Evolutionary conservation across 2,888 invertebrate species (phyloP).

Genomic region (Drosophila quinaria): DNA sequence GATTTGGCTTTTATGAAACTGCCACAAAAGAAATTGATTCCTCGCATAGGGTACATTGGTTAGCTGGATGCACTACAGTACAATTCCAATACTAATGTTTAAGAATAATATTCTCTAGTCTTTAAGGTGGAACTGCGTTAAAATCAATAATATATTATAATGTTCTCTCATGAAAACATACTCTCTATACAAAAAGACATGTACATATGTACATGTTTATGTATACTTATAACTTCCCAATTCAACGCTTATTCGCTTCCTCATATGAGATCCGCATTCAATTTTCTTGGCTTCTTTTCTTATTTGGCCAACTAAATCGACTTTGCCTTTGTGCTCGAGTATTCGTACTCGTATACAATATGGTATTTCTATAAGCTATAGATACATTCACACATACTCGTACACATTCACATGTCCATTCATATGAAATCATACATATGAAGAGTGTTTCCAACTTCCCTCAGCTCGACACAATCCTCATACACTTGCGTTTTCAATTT

Average conservation of each 20-base stretch:
- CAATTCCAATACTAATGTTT: not conserved
- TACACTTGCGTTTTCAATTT: slow-evolving; percentile 77
- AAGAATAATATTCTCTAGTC: not conserved
- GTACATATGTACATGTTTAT: slow-evolving; percentile 2
- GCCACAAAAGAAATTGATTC: not conserved
- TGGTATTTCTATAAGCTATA: slow-evolving; percentile 63
- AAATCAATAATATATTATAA: slow-evolving; percentile 22
- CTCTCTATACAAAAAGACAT: not conserved
- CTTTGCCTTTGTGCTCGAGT: slow-evolving; percentile 65
- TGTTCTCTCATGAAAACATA: slow-evolving; percentile 9
- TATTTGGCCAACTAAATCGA: slow-evolving; percentile 79
- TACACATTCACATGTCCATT: slow-evolving; percentile 19
- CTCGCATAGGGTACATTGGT: not conserved
- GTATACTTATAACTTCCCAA: slow-evolving; percentile 23
- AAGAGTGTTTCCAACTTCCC: slow-evolving; percentile 6
- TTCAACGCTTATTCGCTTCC: slow-evolving; percentile 15
- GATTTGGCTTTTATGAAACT: slow-evolving; percentile 57
- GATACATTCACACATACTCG: slow-evolving; percentile 26
- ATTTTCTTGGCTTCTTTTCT: slow-evolving; percentile 65
- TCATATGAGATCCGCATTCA: slow-evolving; percentile 39
- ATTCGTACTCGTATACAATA: slow-evolving; percentile 48
- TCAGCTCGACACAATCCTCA: not conserved
- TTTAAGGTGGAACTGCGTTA: not conserved
- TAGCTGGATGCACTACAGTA: not conserved
- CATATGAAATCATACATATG: slow-evolving; percentile 20